Percentiles rank a stretch among this genome's conserved stretches.
Conservation (phyloP, 2,888 invertebrate species). For the Acleris laterana region DNA sequence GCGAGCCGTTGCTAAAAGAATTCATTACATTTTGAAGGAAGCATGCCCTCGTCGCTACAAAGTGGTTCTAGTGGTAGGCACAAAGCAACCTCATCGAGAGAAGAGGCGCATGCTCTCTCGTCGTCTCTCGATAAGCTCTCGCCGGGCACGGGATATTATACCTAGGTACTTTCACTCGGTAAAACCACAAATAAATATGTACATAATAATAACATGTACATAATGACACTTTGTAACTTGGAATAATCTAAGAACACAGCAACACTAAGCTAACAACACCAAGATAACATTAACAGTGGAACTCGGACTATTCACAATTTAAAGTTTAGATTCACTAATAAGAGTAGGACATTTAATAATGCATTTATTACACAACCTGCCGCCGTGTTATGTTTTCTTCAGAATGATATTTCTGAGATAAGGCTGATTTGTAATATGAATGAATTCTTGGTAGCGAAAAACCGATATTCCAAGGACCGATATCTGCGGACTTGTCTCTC, state of each 20-base stretch:
- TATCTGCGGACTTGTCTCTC: conserved; percentile 56
- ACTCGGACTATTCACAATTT: no score
- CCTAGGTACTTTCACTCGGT: conserved; percentile 56
- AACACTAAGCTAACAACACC: neutral
- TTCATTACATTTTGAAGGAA: conserved; percentile 58
- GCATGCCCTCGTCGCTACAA: conserved; percentile 55
- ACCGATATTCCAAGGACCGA: conserved; percentile 52
- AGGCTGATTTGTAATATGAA: conserved; percentile 35
- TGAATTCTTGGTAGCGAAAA: conserved; percentile 49
- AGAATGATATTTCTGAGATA: neutral
- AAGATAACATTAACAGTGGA: neutral
- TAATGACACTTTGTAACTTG: conserved; percentile 8
- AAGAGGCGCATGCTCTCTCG: conserved; percentile 66
- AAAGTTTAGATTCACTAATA: neutral
- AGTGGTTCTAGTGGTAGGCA: conserved; percentile 69
- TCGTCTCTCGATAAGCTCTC: conserved; percentile 73
- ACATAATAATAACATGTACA: no score
- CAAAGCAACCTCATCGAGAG: conserved; percentile 74
- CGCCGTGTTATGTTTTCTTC: neutral
- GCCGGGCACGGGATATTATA: conserved; percentile 42
- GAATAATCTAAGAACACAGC: conserved; percentile 10
- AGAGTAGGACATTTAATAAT: neutral
- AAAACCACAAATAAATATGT: conserved; percentile 50
- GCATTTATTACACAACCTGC: neutral
- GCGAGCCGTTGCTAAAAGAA: conserved; percentile 35